Conservation (phyloP, 2,888 invertebrate species). For the Brachypalpus laphriformis region DNA sequence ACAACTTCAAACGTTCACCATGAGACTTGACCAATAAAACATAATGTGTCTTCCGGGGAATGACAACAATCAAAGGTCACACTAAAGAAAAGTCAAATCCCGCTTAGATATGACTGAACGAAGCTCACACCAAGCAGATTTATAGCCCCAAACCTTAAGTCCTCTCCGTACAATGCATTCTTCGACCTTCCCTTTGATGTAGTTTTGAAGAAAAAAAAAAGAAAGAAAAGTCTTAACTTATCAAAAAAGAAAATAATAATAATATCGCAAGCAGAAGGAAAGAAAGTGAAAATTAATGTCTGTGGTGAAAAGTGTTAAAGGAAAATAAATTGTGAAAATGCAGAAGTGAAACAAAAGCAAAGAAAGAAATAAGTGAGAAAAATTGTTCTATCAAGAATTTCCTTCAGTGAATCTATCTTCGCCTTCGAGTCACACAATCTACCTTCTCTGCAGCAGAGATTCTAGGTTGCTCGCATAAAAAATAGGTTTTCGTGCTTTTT, state of each 20-base stretch:
- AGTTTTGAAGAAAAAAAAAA: conserved; percentile 5
- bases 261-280: conserved; percentile 29
- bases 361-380: conserved; percentile 41
- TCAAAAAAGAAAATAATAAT: conserved; percentile 15
- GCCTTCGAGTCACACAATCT: conserved; percentile 24
- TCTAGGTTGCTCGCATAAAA: conserved; percentile 34
- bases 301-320: conserved; percentile 36
- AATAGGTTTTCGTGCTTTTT: conserved; percentile 50
- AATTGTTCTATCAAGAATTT: conserved; percentile 57
- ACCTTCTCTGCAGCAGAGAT: conserved; percentile 30
- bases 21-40: conserved; percentile 41
- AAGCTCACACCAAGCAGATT: conserved; percentile 33
- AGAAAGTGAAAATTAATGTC: conserved; percentile 58
- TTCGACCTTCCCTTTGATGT: conserved; percentile 31
- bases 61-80: conserved; percentile 22
- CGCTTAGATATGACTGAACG: conserved; percentile 44
- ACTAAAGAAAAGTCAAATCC: no score
- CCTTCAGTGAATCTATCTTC: conserved; percentile 44
- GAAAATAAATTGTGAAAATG: conserved; percentile 51
- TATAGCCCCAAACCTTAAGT: conserved; percentile 30
- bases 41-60: conserved; percentile 29
- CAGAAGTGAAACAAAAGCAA: conserved; percentile 47
- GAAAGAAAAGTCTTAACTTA: conserved; percentile 1
- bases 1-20: conserved; percentile 14
- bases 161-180: background rate